Evolutionary conservation across 2,888 invertebrate genomes (phyloP).

Genomic region (Phrixothrix hirtus): DNA sequence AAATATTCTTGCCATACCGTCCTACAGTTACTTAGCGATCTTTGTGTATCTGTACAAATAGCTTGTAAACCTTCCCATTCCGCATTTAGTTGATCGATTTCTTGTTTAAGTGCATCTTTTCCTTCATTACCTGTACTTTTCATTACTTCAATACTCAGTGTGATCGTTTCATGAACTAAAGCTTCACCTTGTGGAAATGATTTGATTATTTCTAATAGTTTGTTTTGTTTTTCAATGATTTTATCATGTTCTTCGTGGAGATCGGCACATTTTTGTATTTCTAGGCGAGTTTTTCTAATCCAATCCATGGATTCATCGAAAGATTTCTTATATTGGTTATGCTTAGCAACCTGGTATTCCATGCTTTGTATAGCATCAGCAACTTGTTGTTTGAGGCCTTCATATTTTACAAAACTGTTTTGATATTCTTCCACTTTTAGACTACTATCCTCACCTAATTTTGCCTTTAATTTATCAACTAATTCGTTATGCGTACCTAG

Average conservation of each 20-base stretch:
- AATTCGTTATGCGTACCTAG: constrained; percentile 78
- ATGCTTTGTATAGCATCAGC: constrained; percentile 69
- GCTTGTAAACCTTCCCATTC: constrained; percentile 83
- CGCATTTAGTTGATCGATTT: constrained; percentile 75
- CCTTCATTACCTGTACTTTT: constrained; percentile 81
- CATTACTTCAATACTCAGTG: constrained; percentile 74
- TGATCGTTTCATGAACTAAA: constrained; percentile 72
- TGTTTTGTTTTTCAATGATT: constrained; percentile 75
- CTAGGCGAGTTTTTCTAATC: constrained; percentile 78
- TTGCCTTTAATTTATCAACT: constrained; percentile 74
- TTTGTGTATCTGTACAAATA: constrained; percentile 76
- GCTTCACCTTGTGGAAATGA: constrained; percentile 74
- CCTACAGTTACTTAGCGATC: constrained; percentile 73
- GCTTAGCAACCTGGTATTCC: constrained; percentile 82
- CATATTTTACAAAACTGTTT: constrained; percentile 71
- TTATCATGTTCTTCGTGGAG: constrained; percentile 85
- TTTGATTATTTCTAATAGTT: constrained; percentile 69
- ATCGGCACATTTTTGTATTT: constrained; percentile 82
- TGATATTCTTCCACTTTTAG: constrained; percentile 66
- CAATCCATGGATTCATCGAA: constrained; percentile 84
- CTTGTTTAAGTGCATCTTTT: constrained; percentile 78
- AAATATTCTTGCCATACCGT: constrained; percentile 82
- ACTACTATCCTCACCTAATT: constrained; percentile 71
- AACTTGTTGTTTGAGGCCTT: constrained; percentile 68
- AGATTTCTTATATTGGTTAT: constrained; percentile 83